phyloP scores from a whole-genome alignment of 2,888 invertebrate species.

The Galeruca laticollis region DNA sequence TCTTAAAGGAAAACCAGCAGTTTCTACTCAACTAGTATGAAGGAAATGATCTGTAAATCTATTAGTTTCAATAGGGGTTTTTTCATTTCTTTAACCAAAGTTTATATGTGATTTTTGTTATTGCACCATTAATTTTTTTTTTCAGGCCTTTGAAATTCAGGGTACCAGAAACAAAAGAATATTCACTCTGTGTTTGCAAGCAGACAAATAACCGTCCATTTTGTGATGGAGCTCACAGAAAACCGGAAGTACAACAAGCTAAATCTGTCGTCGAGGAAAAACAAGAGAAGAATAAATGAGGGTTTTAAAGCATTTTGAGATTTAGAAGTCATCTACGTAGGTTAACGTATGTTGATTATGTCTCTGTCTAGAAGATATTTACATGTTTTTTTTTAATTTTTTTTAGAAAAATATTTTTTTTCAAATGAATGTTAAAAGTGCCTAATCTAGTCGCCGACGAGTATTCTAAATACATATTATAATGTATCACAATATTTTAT shows the following conservation, averaged over 20 bases:
- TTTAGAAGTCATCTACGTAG: slow-evolving; percentile 2
- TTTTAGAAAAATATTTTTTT: background rate
- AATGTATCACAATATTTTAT: background rate
- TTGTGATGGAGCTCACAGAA: slow-evolving; percentile 2
- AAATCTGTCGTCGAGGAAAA: slow-evolving; percentile 1
- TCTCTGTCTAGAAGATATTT: slow-evolving; percentile 5
- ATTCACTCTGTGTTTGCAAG: slow-evolving; percentile 1
- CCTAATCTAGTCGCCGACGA: background rate
- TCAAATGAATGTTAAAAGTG: background rate
- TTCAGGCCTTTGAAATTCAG: slow-evolving; percentile 2
- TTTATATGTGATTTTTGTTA: background rate
- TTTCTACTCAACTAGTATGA: too few species aligned
- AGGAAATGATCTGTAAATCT: too few species aligned
- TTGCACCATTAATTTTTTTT: background rate
- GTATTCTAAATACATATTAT: background rate
- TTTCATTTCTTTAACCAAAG: too few species aligned
- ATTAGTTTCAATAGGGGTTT: too few species aligned
- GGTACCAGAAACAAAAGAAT: background rate
- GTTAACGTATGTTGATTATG: background rate
- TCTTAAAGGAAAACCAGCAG: too few species aligned
- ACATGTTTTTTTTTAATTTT: background rate
- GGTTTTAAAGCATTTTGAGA: background rate
- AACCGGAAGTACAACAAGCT: slow-evolving; percentile 5
- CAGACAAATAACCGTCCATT: slow-evolving; percentile 2
- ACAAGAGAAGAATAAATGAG: background rate